Evolutionary conservation across 2,797 vertebrate species (phyloP).

Genomic region (Meriones psammophilus): DNA sequence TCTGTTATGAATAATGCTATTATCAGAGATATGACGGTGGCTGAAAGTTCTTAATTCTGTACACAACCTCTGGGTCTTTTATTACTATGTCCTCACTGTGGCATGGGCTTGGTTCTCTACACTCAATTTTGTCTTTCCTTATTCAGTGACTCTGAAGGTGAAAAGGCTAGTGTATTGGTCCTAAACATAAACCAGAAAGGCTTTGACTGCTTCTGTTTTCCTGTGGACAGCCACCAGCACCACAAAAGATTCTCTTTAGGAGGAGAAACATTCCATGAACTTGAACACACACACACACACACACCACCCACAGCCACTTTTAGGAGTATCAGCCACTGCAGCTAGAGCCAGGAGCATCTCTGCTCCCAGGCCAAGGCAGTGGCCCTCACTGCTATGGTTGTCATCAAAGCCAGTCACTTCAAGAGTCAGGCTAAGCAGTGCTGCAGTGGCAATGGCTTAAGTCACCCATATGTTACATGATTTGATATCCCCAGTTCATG

Average conservation of each 20-base stretch:
- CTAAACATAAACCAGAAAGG: not conserved
- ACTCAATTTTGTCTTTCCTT: not conserved
- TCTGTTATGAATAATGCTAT: constrained; percentile 6
- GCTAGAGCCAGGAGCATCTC: not conserved
- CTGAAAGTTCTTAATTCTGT: not conserved
- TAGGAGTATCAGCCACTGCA: not conserved
- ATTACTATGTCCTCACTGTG: not conserved
- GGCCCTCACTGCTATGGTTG: not conserved
- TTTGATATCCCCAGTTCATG: not conserved
- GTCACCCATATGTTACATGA: not conserved
- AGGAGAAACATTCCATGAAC: not conserved
- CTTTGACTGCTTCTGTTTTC: not conserved
- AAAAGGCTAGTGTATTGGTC: not conserved
- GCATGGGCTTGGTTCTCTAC: not conserved
- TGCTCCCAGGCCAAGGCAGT: not conserved
- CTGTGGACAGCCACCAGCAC: not conserved
- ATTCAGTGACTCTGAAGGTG: not conserved
- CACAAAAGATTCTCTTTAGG: not conserved
- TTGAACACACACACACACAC: too few relatives aligned
- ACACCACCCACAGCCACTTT: not conserved
- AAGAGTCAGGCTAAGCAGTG: not conserved
- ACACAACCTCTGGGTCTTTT: not conserved
- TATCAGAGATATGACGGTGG: not conserved
- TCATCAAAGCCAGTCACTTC: not conserved
- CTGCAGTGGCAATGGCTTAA: not conserved